phyloP scores from a whole-genome alignment of 2,113 vertebrate genomes.

The Tyto alba region DNA sequence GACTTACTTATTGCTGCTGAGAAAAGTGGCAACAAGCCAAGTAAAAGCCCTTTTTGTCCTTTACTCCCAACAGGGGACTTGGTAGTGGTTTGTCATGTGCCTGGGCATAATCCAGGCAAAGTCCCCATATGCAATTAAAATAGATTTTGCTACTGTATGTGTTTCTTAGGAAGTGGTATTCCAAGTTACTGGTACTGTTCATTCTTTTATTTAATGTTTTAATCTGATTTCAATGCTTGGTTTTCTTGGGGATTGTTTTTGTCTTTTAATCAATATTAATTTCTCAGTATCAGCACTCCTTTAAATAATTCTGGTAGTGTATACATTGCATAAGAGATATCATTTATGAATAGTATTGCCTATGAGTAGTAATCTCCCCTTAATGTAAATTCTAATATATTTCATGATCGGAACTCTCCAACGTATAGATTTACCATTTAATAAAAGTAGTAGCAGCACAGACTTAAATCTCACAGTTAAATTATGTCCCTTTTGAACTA shows the following conservation, averaged over 20 bases:
- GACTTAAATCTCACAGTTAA: background rate
- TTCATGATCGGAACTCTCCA: background rate
- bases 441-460: background rate
- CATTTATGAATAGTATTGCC: background rate
- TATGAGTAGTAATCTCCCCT: background rate
- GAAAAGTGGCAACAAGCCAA: slow-evolving; percentile 12
- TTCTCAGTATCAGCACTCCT: background rate
- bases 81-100: slow-evolving; percentile 16
- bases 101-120: slow-evolving; percentile 8
- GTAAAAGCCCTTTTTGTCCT: slow-evolving; percentile 31
- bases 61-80: slow-evolving; percentile 7
- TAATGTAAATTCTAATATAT: background rate
- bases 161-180: background rate
- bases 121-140: slow-evolving; percentile 7
- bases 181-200: background rate
- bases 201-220: background rate
- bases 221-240: background rate
- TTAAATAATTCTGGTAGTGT: background rate
- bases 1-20: background rate
- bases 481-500: background rate
- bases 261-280: background rate
- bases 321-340: background rate
- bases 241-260: background rate
- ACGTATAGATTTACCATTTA: background rate
- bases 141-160: slow-evolving; percentile 6